Percentiles rank a stretch among this genome's conserved stretches.
phyloP scores from a whole-genome alignment of 2,888 invertebrate genomes.

The Hirtodrosophila alboralis region DNA sequence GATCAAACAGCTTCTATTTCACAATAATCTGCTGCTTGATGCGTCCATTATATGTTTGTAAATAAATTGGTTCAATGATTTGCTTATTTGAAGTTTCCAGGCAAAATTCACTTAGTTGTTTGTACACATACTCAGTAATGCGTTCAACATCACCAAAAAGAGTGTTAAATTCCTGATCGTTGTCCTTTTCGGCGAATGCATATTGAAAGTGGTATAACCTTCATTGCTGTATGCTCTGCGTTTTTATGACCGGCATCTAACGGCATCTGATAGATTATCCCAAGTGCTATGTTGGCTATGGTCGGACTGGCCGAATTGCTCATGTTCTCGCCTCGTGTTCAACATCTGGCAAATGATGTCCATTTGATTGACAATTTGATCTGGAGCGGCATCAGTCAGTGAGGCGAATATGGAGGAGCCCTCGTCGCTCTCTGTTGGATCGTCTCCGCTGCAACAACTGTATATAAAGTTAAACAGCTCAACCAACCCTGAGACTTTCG shows the following conservation, averaged over 20 bases:
- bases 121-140: constrained; percentile 82
- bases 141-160: constrained; percentile 83
- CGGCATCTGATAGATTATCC: constrained; percentile 88
- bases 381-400: constrained; percentile 89
- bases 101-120: constrained; percentile 87
- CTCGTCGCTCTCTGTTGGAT: constrained; percentile 82
- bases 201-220: constrained; percentile 87
- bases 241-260: constrained; percentile 87
- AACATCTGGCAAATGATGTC: constrained; percentile 85
- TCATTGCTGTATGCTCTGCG: constrained; percentile 85
- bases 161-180: constrained; percentile 85
- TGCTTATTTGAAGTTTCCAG: constrained; percentile 87
- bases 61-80: too few species aligned
- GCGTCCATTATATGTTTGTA: constrained; percentile 88
- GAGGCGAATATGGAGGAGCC: constrained; percentile 86
- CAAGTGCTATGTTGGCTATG: constrained; percentile 84
- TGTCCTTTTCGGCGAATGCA: constrained; percentile 85
- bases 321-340: constrained; percentile 80
- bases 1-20: constrained; percentile 89
- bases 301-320: constrained; percentile 82
- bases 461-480: constrained; percentile 83
- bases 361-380: constrained; percentile 88
- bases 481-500: constrained; percentile 81
- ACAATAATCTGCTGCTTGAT: constrained; percentile 89
- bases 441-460: constrained; percentile 75